These are phyloP conservation scores for Agrochola lota DNA, from an alignment of 2,888 invertebrate genomes.

Conservation along the genomic window DNA sequence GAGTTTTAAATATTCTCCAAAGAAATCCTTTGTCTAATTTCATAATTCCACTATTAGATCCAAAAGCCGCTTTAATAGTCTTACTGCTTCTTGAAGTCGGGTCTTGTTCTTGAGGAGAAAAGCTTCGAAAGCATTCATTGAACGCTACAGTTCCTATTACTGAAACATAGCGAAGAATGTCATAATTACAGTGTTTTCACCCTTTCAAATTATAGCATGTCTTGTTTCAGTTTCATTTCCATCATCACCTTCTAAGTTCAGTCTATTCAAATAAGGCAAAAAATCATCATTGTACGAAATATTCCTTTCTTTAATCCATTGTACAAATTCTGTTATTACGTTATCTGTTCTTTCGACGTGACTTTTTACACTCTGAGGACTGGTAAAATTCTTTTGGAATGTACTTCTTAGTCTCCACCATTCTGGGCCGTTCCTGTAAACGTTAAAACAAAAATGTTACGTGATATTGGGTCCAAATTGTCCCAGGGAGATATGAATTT, in stretches of 20 bases:
- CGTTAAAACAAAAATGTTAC: constrained; percentile 36
- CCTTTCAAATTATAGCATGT: background rate
- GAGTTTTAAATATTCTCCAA: constrained; percentile 94
- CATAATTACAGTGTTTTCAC: background rate
- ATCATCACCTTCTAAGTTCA: constrained; percentile 94
- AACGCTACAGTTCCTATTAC: constrained; percentile 94
- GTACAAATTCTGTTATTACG: constrained; percentile 92
- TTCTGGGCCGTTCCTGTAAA: constrained; percentile 94
- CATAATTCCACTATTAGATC: constrained; percentile 93
- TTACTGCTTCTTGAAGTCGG: constrained; percentile 91
- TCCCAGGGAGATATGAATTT: background rate
- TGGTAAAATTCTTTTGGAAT: constrained; percentile 95
- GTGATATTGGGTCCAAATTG: background rate
- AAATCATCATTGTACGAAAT: constrained; percentile 89
- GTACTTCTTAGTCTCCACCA: constrained; percentile 95
- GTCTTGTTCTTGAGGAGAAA: constrained; percentile 91
- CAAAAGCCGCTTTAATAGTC: constrained; percentile 93
- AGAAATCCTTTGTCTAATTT: constrained; percentile 93
- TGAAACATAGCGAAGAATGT: constrained; percentile 80
- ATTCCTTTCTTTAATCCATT: constrained; percentile 79
- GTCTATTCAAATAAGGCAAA: constrained; percentile 92
- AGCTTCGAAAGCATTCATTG: constrained; percentile 92
- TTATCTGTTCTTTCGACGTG: constrained; percentile 92
- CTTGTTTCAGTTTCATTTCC: background rate
- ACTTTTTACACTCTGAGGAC: constrained; percentile 92